Evolutionary conservation across 2,113 vertebrate genomes (phyloP).

Genomic region (Leuciscus idus): DNA sequence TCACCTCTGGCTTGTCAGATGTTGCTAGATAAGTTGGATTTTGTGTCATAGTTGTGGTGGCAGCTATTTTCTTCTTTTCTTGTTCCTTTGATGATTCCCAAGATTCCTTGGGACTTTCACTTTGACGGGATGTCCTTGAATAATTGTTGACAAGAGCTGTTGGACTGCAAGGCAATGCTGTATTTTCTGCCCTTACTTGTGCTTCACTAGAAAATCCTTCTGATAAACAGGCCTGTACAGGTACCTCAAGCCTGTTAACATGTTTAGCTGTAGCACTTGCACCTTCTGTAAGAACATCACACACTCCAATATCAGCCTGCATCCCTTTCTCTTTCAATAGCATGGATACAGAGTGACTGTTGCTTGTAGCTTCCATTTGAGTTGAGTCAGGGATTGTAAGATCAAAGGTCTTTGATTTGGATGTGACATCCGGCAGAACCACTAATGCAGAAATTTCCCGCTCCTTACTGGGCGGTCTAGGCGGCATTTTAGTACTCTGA

Average conservation of each 20-base stretch:
- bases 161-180: constrained; percentile 19
- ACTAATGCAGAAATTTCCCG: constrained; percentile 76
- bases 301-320: constrained; percentile 80
- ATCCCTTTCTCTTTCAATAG: constrained; percentile 80
- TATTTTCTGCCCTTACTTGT: constrained; percentile 57
- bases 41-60: constrained; percentile 25
- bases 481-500: constrained; percentile 63
- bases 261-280: constrained; percentile 67
- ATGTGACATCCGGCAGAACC: constrained; percentile 69
- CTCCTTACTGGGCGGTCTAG: constrained; percentile 73
- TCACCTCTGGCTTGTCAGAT: constrained; percentile 63
- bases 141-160: neutral
- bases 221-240: constrained; percentile 66
- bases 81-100: constrained; percentile 12
- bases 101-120: neutral
- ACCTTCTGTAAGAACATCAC: constrained; percentile 61
- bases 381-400: constrained; percentile 59
- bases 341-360: constrained; percentile 78
- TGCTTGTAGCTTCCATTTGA: constrained; percentile 46
- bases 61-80: constrained; percentile 4
- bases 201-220: constrained; percentile 56
- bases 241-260: constrained; percentile 77
- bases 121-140: neutral
- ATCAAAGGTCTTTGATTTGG: constrained; percentile 46
- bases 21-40: constrained; percentile 29